Base-by-base conservation (phyloP, 1,140 invertebrate species). In the Zaprionus inermis region DNA sequence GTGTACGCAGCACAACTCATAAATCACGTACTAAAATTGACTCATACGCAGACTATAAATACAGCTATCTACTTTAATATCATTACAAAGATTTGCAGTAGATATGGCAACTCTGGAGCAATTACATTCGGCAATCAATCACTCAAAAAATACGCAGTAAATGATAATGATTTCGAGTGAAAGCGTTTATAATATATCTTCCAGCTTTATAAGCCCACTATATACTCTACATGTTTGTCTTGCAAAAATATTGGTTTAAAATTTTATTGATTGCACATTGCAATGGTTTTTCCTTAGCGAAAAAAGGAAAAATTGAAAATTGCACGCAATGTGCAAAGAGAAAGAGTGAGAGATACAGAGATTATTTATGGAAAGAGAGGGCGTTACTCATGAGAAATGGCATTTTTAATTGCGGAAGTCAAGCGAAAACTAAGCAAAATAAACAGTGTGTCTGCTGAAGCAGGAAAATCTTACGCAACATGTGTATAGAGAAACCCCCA, bases 401-500 rank as follows among this genome's bases (percentile, higher is more conserved):
- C 81, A 70, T 75, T 58, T 71, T 77, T 86, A 88, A 86, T 86
- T 86, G 82, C 79, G 83, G 79, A 86, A 86, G 75, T 65, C 58
- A 85, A 73, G 63, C 36, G 1, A 28, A 34, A 63, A 61, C 14
- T 16, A 65, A 55, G 51, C 22, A 51, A 46, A 58, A 61, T 12
- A 51, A 51, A 54, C 22, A 34, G 38, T 2, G n/a, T 44, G 38
- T n/a, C 38, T 28, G 24, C 46, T 34, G 32, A 44, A 36, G 20
- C 57, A 56, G 51, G 44, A 46, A 61, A 75, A 66, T 86, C 81
- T 85, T 85, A 86, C 82, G 72, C 65, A 85, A 85, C 56, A 66
- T 28, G 7, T 36, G 58, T 34, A 32, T n/a, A 30, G 22, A 55
- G 28, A 55, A 20, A 55, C 6, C 28, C 14, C 49, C 10, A 51